Percentiles rank a stretch among this genome's conserved stretches.
Conservation (phyloP, 2,797 vertebrate genomes). For the Dicrostonyx torquatus region DNA sequence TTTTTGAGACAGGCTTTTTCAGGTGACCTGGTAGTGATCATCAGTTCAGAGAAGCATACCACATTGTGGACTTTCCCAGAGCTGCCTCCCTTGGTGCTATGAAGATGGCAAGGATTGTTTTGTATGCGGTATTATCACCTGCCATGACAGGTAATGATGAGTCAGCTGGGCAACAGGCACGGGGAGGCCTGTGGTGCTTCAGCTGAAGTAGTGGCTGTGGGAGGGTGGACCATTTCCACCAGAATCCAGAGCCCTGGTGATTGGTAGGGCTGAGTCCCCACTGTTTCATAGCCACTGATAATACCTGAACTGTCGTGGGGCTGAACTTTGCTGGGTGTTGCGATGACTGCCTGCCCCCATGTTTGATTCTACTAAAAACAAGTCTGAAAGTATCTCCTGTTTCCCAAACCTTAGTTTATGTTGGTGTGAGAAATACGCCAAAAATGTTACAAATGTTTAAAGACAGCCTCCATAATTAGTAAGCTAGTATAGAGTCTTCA, state of each 20-base stretch:
- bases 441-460: neutral
- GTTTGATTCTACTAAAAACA: neutral
- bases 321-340: neutral
- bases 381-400: neutral
- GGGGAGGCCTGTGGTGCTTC: neutral
- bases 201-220: no score
- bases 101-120: no score
- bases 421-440: neutral
- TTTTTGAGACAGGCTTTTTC: neutral
- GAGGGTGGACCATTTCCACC: rapidly evolving
- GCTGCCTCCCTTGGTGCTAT: neutral
- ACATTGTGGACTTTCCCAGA: neutral
- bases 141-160: no score
- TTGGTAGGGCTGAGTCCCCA: no score
- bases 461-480: neutral
- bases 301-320: rapidly evolving
- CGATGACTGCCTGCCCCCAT: neutral
- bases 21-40: neutral
- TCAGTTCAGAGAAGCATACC: neutral
- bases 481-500: neutral
- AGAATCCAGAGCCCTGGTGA: neutral
- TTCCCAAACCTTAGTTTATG: neutral
- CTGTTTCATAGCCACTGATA: rapidly evolving
- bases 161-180: neutral
- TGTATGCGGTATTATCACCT: neutral